These are phyloP conservation scores for Coregonus clupeaformis DNA, from an alignment of 2,113 vertebrate species.

Conservation along the genomic window DNA sequence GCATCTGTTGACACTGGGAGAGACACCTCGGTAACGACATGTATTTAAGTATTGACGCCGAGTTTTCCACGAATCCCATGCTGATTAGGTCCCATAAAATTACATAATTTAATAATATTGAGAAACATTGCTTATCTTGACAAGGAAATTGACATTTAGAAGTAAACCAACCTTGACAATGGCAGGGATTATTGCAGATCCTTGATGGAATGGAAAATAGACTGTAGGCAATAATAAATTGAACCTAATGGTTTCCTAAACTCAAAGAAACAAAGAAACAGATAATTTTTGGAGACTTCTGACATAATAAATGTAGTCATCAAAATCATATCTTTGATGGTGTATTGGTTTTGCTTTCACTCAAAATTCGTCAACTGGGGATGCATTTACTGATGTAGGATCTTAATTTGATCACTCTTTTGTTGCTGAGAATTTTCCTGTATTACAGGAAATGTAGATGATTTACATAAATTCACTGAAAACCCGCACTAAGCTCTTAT, in stretches of 20 bases:
- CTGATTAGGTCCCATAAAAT: constrained; percentile 53
- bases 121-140: constrained; percentile 44
- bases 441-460: no score
- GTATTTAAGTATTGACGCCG: constrained; percentile 45
- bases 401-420: no score
- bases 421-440: no score
- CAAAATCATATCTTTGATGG: constrained; percentile 18
- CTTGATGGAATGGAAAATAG: not conserved
- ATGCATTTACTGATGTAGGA: constrained; percentile 4
- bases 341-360: not conserved
- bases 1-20: constrained; percentile 20
- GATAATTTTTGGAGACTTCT: not conserved
- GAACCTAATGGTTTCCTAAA: not conserved
- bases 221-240: not conserved
- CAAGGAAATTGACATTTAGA: constrained; percentile 57
- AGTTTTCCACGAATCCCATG: constrained; percentile 42
- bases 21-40: constrained; percentile 1
- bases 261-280: not conserved
- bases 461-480: no score
- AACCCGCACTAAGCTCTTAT: no score
- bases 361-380: not conserved
- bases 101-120: constrained; percentile 38
- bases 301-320: constrained; percentile 15
- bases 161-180: constrained; percentile 41
- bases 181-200: constrained; percentile 26